Base-by-base conservation (phyloP, 2,113 vertebrate genomes). In the Campylorhamphus procurvoides region DNA sequence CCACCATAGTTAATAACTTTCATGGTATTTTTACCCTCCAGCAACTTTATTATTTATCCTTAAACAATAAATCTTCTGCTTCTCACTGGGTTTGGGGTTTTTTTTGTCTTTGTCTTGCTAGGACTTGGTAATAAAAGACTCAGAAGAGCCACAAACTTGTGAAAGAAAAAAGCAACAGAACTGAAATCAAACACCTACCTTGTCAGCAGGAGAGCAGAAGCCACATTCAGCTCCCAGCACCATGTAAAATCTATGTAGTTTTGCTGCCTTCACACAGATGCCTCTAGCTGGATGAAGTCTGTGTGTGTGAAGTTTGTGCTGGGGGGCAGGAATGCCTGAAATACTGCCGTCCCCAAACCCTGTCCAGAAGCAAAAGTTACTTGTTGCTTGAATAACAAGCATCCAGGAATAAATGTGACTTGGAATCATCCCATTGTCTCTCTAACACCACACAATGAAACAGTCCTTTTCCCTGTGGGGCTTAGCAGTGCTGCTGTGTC, bases 21-120 rank as follows among this genome's bases (percentile, higher is more conserved):
- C 49, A 47, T 23, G 33, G 31, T 40, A 56, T 75, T 93, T 96
- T 59, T 79, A 63, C 74, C 80, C 69, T 92, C 49, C 67, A 73
- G 88, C 76, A 87, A 84, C 10, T 56, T 92, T 52, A 68, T 90
- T 93, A 81, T 95, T 94, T 96, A 68, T 82, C 50, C 66, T 78
- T 92, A 80, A 87, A 95, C 79, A 72, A 81, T 25, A 78, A 79
- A 91, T 53, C 28, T 72, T 93, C 71, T 86, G 52, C 35, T 73
- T 91, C 94, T 67, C 47, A 80, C 29, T 72, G 66, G 10, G 10
- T 18, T 40, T 39, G 37, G 37, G 37, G 37, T 24, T 42, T 62
- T 62, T 40, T 37, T 23, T 29, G 17, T 59, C 19, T 18, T 14
- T 53, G 63, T 10, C 33, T 10, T 2, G 0, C 24, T 62, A 17